Evolutionary conservation across 2,113 vertebrate species (phyloP), one percentile per base, ranked within the genome.

Genomic region (Anguilla rostrata): DNA sequence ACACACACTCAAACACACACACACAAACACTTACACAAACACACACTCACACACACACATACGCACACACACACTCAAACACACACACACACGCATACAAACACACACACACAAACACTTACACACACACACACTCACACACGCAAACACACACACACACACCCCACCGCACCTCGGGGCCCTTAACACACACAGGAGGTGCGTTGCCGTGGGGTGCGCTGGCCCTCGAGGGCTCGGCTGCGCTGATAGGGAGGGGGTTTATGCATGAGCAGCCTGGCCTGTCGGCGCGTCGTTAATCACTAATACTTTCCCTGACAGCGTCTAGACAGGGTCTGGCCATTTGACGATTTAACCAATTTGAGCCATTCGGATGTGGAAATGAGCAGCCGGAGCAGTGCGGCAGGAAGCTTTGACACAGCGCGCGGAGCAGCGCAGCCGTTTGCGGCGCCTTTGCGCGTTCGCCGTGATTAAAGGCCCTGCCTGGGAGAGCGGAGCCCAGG

Each of bases 241-340:
- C 82, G 40, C 15, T 86, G 81, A 34, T 14, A 29, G 14, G 80
- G 82, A 84, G 56, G 82, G 81, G 88, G 46, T 87, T 84, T 84
- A 78, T 29, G 40, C 46, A 81, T 83, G 85, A 89, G 89, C 71
- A 88, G 78, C 86, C 83, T 79, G 81, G 87, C 91, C 18, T 18
- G 90, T 90, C 91, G 89, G 92, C 90, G 92, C 91, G 87, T 93
- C 93, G 93, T 92, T 93, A 94, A 94, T 93, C 94, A 94, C 91
- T 92, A 94, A 90, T 92, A 91, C 92, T 93, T 93, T 92, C 92
- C 92, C 90, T 93, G 92, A 94, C 93, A 94, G 92, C 88, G 92
- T 94, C 94, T 94, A 95, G 93, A 94, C 93, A 93, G 92, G 91
- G 92, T 94, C 92, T 91, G 92, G 91, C 91, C 92, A 92, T 29